Evolutionary conservation across 2,797 vertebrate species (phyloP), one percentile per base, ranked within the genome.

Genomic region (Astyanax mexicanus): DNA sequence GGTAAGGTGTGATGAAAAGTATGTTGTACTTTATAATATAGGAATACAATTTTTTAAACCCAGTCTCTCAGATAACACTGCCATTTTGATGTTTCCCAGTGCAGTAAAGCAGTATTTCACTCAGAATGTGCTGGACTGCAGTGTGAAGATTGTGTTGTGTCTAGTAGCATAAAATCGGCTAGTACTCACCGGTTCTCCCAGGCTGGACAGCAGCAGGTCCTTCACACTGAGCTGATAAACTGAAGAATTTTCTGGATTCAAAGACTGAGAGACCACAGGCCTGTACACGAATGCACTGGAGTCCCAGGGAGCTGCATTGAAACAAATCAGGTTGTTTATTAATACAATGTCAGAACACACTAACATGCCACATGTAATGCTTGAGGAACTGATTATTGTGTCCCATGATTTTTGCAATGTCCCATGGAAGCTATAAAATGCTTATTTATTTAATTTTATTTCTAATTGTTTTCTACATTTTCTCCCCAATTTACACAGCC

Each of bases 201-300:
- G 79, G 80, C 91, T 92, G 0, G 95, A 94, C 4, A 98, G 92
- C 54, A 99, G 91, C 47, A 99, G 92, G 57, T 98, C 96, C 81
- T 97, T 98, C 47, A 98, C 95, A 0, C 95, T 96, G 71, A 96
- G 92, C 1, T 85, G 64, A 84, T 92, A 91, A 78, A 79, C 80
- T 0, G 88, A 61, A 52, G 69, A 2, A 3, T 25, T 17, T 23
- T 45, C 54, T 4, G 69, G n/a, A 38, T 21, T 42, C n/a, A 1
- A 15, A 64, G 21, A 47, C 32, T 78, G 64, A 74, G 79, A 15
- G 32, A 23, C 38, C 23, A 51, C 52, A 12, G 52, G 27, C 35
- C 55, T 69, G 21, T 67, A 61, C 3, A 35, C 61, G 21, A 75
- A 71, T 32, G 79, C 10, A 44, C 35, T 27, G 27, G 51, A 21